Evolutionary conservation across 2,797 vertebrate species (phyloP).

Genomic region (Nasua narica): DNA sequence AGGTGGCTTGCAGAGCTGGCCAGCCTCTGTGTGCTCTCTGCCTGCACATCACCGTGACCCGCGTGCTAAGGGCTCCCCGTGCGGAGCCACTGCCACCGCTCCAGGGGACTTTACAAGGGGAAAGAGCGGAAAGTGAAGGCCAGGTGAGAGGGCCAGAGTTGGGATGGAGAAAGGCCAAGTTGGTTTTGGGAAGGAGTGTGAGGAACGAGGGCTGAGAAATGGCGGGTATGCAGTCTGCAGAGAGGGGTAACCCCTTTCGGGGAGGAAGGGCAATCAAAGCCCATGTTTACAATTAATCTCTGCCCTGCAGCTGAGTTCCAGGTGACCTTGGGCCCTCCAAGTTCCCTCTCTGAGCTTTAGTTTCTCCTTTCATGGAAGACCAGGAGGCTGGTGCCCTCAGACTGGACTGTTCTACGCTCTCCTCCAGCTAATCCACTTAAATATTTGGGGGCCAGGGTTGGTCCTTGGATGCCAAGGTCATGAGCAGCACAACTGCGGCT

Average conservation of each 20-base stretch:
- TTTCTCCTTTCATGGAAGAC: neutral
- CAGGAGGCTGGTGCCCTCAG: neutral
- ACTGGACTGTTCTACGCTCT: neutral
- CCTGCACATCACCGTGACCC: rapidly evolving
- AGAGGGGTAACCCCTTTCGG: too few relatives aligned
- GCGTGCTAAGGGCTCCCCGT: rapidly evolving
- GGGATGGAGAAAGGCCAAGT: neutral
- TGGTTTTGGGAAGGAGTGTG: too few relatives aligned
- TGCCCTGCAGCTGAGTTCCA: neutral
- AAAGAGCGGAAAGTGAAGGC: neutral
- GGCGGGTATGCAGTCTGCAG: neutral
- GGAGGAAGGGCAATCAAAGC: neutral
- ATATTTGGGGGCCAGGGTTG: neutral
- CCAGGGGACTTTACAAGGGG: neutral
- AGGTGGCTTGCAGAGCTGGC: neutral
- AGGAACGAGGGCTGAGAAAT: neutral
- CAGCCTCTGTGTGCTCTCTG: neutral
- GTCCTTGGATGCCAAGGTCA: neutral
- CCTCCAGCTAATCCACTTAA: neutral
- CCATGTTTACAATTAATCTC: neutral
- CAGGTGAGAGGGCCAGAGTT: neutral
- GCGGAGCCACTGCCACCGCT: rapidly evolving
- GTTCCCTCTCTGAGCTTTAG: neutral
- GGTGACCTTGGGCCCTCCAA: neutral
- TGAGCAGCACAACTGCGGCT: neutral